phyloP scores from a whole-genome alignment of 2,113 vertebrate genomes.

The Anser cygnoides region DNA sequence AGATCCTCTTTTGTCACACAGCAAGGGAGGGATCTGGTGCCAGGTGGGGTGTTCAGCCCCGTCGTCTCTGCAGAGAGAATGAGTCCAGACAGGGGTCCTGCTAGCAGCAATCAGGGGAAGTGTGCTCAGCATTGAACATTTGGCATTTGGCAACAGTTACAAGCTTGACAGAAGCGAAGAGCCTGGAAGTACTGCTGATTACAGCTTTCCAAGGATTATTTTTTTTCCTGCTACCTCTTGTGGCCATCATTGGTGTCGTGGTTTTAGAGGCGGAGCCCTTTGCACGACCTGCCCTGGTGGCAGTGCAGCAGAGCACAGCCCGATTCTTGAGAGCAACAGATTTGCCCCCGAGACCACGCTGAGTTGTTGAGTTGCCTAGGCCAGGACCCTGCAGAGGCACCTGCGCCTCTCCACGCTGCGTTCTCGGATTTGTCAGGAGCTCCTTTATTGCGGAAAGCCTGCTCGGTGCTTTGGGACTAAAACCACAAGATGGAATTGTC shows the following conservation, averaged over 20 bases:
- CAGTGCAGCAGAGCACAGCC: too few relatives aligned
- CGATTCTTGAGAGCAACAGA: neutral
- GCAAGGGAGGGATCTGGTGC: too few relatives aligned
- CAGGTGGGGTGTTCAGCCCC: neutral
- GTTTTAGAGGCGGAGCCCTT: neutral
- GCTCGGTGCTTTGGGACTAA: neutral
- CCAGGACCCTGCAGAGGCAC: neutral
- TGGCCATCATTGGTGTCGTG: rapidly evolving
- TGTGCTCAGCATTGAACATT: neutral
- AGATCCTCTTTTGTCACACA: too few relatives aligned
- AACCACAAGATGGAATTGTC: neutral
- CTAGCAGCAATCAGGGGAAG: neutral
- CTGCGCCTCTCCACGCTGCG: rapidly evolving
- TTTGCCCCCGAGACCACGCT: rapidly evolving
- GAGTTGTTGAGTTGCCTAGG: neutral
- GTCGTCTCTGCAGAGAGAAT: rapidly evolving
- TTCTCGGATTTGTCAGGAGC: neutral
- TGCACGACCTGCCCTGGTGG: too few relatives aligned
- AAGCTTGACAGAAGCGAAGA: too few relatives aligned
- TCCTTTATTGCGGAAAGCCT: neutral
- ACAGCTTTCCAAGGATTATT: rapidly evolving
- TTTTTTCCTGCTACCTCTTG: neutral
- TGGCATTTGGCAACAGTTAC: neutral
- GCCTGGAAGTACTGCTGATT: neutral
- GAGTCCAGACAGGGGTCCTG: too few relatives aligned